Conservation (phyloP, 2,888 invertebrate species). For the Atethmia centrago region DNA sequence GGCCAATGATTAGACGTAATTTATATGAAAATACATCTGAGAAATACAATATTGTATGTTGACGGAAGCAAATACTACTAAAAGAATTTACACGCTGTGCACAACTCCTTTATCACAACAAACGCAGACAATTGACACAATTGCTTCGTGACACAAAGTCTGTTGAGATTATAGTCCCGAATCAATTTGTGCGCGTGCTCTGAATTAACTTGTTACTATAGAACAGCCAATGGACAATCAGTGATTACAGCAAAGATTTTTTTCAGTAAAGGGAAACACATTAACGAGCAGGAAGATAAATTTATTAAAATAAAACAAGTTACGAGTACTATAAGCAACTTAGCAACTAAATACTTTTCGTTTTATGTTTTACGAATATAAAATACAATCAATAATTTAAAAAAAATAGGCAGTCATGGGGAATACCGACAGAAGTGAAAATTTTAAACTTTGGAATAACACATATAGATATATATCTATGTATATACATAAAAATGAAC, state of each 20-base stretch:
- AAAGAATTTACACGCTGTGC: neutral
- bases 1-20: neutral
- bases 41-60: neutral
- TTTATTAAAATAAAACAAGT: neutral
- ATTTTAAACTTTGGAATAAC: no score
- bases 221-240: neutral
- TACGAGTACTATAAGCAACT: neutral
- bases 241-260: neutral
- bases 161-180: conserved; percentile 44
- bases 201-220: conserved; percentile 31
- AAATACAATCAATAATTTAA: neutral
- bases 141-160: conserved; percentile 30
- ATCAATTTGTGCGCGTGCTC: conserved; percentile 48
- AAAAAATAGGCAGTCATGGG: no score
- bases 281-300: neutral
- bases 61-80: conserved; percentile 2
- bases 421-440: no score
- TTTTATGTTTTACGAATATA: neutral
- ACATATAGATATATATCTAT: no score
- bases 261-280: neutral
- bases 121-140: conserved; percentile 44
- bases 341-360: neutral
- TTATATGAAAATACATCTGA: neutral
- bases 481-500: no score
- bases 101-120: conserved; percentile 29